Conservation (phyloP, 1,140 invertebrate genomes). For the Dreissena rostriformis region DNA sequence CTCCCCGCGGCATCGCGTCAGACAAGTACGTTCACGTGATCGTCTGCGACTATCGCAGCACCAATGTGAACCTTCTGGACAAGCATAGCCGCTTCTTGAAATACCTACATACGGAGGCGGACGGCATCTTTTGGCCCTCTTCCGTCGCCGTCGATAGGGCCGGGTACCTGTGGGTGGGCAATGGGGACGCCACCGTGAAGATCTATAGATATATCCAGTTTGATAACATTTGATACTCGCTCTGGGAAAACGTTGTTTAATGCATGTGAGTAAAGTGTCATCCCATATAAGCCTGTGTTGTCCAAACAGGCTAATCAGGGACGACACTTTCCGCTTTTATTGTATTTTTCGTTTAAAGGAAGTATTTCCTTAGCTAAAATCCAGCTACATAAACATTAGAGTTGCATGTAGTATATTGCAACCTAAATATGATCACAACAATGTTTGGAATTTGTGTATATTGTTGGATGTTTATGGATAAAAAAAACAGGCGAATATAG, state of each 20-base stretch:
- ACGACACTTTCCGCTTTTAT: no score
- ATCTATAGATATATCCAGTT: not conserved
- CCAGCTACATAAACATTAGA: no score
- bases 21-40: constrained; percentile 66
- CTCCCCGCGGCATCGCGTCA: constrained; percentile 60
- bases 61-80: constrained; percentile 62
- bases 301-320: no score
- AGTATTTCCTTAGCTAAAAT: no score
- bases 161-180: constrained; percentile 56
- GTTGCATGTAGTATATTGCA: no score
- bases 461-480: no score
- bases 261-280: not conserved
- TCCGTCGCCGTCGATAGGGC: constrained; percentile 56
- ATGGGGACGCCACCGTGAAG: constrained; percentile 4
- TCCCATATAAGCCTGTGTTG: no score
- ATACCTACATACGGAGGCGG: constrained; percentile 59
- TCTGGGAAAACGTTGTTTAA: not conserved
- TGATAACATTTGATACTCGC: not conserved
- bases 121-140: constrained; percentile 63
- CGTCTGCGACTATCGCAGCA: constrained; percentile 65
- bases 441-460: no score
- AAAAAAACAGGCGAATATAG: no score
- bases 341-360: no score
- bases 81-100: constrained; percentile 63
- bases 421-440: no score